A percentile compares a stretch with the other conserved stretches of the same genome.
phyloP scores from a whole-genome alignment of 2,797 vertebrate genomes.

The Delichon dasypus region DNA sequence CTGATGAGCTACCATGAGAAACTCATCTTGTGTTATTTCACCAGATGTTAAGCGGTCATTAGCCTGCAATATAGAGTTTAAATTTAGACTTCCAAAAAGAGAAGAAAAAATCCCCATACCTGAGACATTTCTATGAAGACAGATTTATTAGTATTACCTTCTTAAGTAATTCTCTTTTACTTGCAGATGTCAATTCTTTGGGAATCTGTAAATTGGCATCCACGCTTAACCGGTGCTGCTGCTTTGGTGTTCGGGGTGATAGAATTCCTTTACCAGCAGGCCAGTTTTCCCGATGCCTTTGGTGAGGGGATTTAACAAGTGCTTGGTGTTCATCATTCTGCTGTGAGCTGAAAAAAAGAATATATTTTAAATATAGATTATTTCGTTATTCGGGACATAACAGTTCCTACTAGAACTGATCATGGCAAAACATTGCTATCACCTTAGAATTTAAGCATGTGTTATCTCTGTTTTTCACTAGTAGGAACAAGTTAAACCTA shows the following conservation, averaged over 20 bases:
- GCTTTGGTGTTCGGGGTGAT: constrained; percentile 86
- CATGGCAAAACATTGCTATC: background rate
- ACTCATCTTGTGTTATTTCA: constrained; percentile 93
- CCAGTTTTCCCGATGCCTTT: constrained; percentile 86
- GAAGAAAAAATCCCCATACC: background rate
- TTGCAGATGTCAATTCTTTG: constrained; percentile 89
- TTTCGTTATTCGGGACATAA: background rate
- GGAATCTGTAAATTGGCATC: constrained; percentile 97
- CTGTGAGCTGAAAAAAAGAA: constrained; percentile 79
- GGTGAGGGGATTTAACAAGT: constrained; percentile 80
- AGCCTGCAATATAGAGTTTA: constrained; percentile 75
- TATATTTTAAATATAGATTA: background rate
- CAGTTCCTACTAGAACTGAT: background rate
- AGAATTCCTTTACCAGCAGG: constrained; percentile 80
- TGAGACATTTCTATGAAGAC: background rate
- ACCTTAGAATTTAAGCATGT: background rate
- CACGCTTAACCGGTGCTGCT: constrained; percentile 90
- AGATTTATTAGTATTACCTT: constrained; percentile 77
- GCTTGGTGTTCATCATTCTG: constrained; percentile 79
- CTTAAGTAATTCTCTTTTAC: constrained; percentile 92
- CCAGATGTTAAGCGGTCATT: constrained; percentile 87
- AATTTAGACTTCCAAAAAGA: background rate
- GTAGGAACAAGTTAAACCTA: background rate
- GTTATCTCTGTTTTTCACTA: background rate
- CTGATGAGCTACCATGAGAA: constrained; percentile 93